phyloP scores from a whole-genome alignment of 2,113 vertebrate genomes.

The Rhipidura dahli region DNA sequence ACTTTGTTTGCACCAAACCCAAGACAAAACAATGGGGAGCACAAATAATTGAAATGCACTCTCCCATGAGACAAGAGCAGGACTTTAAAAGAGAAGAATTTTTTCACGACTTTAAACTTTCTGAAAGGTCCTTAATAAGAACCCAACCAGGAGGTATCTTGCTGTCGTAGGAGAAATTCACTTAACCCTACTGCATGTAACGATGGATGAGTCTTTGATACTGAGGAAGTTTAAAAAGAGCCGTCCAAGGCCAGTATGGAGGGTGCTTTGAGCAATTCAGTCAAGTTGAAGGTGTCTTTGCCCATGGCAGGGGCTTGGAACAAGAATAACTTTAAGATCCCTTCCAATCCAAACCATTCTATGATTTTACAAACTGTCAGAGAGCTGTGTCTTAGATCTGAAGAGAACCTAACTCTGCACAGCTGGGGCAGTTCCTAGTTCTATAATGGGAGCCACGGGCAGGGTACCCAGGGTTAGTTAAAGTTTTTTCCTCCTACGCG shows the following conservation, averaged over 20 bases:
- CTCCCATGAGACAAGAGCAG: not conserved
- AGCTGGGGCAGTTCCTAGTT: not conserved
- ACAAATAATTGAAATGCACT: not conserved
- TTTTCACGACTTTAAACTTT: not conserved
- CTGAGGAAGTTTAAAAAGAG: not conserved
- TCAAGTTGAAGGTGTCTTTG: not conserved
- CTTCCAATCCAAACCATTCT: not conserved
- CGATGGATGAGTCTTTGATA: not conserved
- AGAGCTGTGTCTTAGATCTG: not conserved
- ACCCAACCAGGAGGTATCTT: not conserved
- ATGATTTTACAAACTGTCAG: not conserved
- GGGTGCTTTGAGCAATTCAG: not conserved
- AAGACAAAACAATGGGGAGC: not conserved
- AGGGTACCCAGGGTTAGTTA: accelerated
- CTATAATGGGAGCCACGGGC: not conserved
- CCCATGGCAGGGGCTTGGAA: not conserved
- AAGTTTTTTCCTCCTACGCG: not conserved
- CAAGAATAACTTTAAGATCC: not conserved
- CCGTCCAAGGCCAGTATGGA: not conserved
- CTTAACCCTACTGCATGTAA: not conserved
- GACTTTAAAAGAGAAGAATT: not conserved
- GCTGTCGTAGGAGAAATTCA: not conserved
- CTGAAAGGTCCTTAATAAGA: not conserved
- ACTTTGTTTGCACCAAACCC: not conserved
- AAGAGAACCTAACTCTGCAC: not conserved